Evolutionary conservation across 37 sponge, comb jelly and placozoan species (phyloP).

Genomic region (Oscarella lobularis): DNA sequence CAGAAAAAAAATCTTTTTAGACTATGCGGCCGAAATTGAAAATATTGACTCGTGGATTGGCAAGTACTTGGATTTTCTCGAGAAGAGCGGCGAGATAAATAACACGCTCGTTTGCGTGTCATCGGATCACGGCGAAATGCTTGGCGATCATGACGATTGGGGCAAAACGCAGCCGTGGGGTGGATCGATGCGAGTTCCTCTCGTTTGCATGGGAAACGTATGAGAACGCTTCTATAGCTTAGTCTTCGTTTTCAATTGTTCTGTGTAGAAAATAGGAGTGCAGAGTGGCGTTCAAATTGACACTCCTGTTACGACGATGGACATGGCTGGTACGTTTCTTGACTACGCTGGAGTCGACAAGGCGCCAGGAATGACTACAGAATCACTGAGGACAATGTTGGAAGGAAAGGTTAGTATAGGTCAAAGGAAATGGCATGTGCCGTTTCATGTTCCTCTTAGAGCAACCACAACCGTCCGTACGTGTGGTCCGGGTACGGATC

Average conservation of each 20-base stretch:
- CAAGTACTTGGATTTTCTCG: not conserved
- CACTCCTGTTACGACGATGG: not conserved
- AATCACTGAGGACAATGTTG: not conserved
- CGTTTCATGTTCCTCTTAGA: not conserved
- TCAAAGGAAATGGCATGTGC: not conserved
- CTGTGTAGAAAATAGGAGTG: not conserved
- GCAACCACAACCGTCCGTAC: not conserved
- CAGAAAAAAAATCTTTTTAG: too few relatives aligned
- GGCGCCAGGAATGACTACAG: not conserved
- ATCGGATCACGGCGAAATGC: conserved; percentile 1
- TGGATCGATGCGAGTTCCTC: not conserved
- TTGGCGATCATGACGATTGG: not conserved
- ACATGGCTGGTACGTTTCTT: not conserved
- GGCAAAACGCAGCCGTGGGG: not conserved
- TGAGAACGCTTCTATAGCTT: too few relatives aligned
- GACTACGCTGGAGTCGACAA: not conserved
- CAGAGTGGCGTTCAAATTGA: not conserved
- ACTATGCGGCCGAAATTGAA: conserved; percentile 2
- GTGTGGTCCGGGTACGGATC: not conserved
- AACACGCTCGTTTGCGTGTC: not conserved
- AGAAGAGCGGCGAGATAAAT: not conserved
- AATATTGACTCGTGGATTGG: not conserved
- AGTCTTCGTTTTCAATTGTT: not conserved
- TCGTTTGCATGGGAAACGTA: not conserved
- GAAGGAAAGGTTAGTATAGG: conserved; percentile 1